A percentile compares a stretch with the other conserved stretches of the same genome.
Evolutionary conservation across 2,888 invertebrate species (phyloP).

Genomic region (Meganola albula): DNA sequence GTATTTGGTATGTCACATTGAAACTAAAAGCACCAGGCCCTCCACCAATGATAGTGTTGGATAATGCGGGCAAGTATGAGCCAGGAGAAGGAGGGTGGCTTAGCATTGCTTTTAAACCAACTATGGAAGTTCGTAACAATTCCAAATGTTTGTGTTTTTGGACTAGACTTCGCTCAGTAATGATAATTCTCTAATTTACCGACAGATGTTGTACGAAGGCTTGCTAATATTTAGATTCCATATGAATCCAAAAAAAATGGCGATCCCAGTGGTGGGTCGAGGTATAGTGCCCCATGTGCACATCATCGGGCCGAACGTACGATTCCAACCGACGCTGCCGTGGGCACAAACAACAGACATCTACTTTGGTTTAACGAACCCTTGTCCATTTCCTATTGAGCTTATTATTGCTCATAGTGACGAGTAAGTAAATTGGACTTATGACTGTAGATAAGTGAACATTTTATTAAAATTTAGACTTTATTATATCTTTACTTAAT

Average conservation of each 20-base stretch:
- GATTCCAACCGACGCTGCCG: conserved; percentile 80
- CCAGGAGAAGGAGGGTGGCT: conserved; percentile 71
- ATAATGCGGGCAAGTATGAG: conserved; percentile 64
- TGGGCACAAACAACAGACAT: conserved; percentile 78
- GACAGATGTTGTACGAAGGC: conserved; percentile 62
- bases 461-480: too few relatives aligned
- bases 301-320: conserved; percentile 67
- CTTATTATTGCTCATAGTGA: conserved; percentile 83
- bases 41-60: conserved; percentile 51
- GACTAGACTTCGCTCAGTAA: too few relatives aligned
- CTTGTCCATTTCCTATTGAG: conserved; percentile 81
- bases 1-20: conserved; percentile 73
- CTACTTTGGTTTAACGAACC: conserved; percentile 79
- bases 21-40: conserved; percentile 45
- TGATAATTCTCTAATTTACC: neutral
- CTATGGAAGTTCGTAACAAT: conserved; percentile 52
- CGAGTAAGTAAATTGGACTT: conserved; percentile 55
- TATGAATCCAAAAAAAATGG: conserved; percentile 67
- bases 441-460: too few relatives aligned
- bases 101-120: conserved; percentile 78
- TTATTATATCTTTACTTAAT: too few relatives aligned
- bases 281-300: conserved; percentile 74
- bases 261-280: conserved; percentile 68
- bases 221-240: conserved; percentile 64
- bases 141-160: too few relatives aligned